Evolutionary conservation across 2,888 invertebrate genomes (phyloP), one percentile per base, ranked within the genome.

Genomic region (Aplocera efformata): DNA sequence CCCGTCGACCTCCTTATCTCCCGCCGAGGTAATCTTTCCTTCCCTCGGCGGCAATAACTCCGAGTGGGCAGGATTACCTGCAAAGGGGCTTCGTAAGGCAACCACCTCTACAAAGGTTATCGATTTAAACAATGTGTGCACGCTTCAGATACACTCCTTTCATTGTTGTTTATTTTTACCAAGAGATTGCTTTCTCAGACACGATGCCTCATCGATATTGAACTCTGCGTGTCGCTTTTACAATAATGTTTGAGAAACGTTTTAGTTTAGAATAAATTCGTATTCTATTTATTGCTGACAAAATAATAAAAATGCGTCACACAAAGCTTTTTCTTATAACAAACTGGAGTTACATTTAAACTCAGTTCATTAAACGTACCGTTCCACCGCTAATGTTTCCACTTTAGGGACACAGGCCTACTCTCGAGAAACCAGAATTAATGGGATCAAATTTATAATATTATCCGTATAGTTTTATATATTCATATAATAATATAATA

Each of bases 51-150:
- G 84, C 85, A 84, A 86, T 88, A 86, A 86, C 85, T 88, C 82
- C 79, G 77, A 88, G 85, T 86, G 86, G 86, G 85, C 84, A 84
- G 86, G 85, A 86, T 88, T 86, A 88, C 86, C 85, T 86, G 84
- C 74, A 72, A 83, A 83, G 79, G 83, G 82, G 81, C 80, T 79
- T 67, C 79, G 79, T 77, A 76, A 80, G 77, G 70, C 75, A 80
- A 82, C 82, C 78, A 75, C 81, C 80, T 83, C 69, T 70, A 84
- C 79, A 78, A 79, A 79, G 76, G 79, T 80, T 84, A 86, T 85
- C 84, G 84, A 85, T 86, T 83, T 73, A 75, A 80, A 79, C 77
- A 79, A 79, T 79, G 77, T 75, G 75, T 79, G 70, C 72, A 76
- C 67, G 69, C 71, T 67, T 69, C 68, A 68, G 60, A 67, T 68